Evolutionary conservation across 2,113 vertebrate species (phyloP), one percentile per base, ranked within the genome.

Genomic region (Xiphophorus maculatus): DNA sequence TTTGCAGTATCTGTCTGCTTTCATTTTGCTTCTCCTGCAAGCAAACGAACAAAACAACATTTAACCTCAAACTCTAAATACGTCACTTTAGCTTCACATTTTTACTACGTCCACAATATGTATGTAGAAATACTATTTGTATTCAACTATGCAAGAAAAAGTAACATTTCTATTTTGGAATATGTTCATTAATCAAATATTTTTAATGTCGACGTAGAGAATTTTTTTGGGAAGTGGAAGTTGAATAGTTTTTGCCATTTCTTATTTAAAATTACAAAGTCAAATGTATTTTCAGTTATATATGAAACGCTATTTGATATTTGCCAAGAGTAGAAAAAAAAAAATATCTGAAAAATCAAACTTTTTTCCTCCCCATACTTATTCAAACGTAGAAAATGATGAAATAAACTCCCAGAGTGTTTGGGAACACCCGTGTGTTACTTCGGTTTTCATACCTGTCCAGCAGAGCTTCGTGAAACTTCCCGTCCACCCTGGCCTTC

Each of bases 1-100:
- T 92, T 98, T 99, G 96, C 98, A 99, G 93, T 99, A 99, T 91
- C 97, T 89, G 85, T 99, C 97, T 0, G 98, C 97, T 94, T 99
- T 99, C 96, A 98, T 94, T 93, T 97, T 97, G 84, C 96, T 93
- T 95, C 97, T 96, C 96, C 98, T 99, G 79, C 54, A 92, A 81
- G 79, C 58, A 92, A 81, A 29, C 27, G 7, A 62, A 13, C 71
- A 61, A 33, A 40, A 70, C 54, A 17, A 54, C 29, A 69, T 25
- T 32, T 67, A 37, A 30, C 2, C 7, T 32, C 29, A 32, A 6
- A 30, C 14, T 30, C 7, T 28, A 32, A 32, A 30, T 19, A 32
- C 7, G 5, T 8, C 29, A 8, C 29, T 63, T 30, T 29, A 63
- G 27, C 17, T 25, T 25, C 22, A 54, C 51, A 54, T 54, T 54